Evolutionary conservation across 2,888 invertebrate species (phyloP), one percentile per base, ranked within the genome.

Genomic region (Clitarchus hookeri): DNA sequence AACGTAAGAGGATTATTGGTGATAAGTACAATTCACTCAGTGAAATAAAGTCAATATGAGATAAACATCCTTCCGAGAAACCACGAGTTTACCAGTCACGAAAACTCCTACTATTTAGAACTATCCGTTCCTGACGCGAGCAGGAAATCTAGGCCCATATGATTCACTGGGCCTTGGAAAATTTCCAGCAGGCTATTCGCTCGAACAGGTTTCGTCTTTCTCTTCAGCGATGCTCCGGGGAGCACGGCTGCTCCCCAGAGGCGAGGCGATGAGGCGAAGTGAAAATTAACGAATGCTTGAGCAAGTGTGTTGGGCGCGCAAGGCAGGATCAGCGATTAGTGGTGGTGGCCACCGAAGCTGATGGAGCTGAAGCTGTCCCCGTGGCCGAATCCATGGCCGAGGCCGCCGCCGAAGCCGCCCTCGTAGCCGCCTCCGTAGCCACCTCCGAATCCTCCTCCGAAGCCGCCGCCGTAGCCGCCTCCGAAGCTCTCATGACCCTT

Each of bases 71-170:
- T 8, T 65, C n/a, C 0, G 65, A 65, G 65, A n/a, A 65, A 65
- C 65, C n/a, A 16, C 65, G 65, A 65, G 65, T 65, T 82, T 82
- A 27, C 82, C 82, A 82, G 44, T 82, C 82, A 8, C 82, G 82
- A 82, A 82, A 82, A 82, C 82, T 82, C 82, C 44, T 36, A 36
- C 82, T 13, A 19, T 13, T 27, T 36, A 23, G 82, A 82, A 82
- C 82, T 82, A 82, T 82, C 82, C 82, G 82, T 82, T 82, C 44
- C 82, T 82, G 82, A 44, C 27, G 27, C 16, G 36, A 82, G 44
- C 82, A 82, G 82, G 44, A 82, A 82, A 36, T 44, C 82, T 82
- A 82, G 82, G 82, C 82, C 36, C 82, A 82, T 82, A 82, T 44
- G 27, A 82, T 82, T 44, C 82, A 12, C 8, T 82, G 82, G 44